A percentile compares a stretch with the other conserved stretches of the same genome.
Evolutionary conservation across 2,888 invertebrate species (phyloP).

Genomic region (Netelia melanura): DNA sequence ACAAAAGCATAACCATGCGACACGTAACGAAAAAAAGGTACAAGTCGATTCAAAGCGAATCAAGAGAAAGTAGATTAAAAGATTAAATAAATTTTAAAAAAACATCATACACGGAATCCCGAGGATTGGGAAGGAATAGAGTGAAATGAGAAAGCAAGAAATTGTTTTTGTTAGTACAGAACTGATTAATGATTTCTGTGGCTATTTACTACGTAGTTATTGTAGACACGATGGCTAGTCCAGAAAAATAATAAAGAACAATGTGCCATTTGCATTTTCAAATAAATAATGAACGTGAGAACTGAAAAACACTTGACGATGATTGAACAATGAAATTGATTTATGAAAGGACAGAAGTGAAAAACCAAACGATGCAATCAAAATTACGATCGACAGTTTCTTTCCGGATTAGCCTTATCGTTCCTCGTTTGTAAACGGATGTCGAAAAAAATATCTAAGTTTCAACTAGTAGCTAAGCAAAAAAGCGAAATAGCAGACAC

Average conservation of each 20-base stretch:
- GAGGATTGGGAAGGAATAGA: slow-evolving; percentile 63
- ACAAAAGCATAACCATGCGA: slow-evolving; percentile 51
- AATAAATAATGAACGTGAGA: slow-evolving; percentile 37
- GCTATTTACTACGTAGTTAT: slow-evolving; percentile 73
- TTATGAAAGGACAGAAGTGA: slow-evolving; percentile 8
- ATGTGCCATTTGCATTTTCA: slow-evolving; percentile 24
- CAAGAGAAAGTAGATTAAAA: slow-evolving; percentile 48
- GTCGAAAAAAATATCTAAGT: slow-evolving; percentile 67
- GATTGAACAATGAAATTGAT: slow-evolving; percentile 48
- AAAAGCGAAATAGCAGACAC: slow-evolving; percentile 75
- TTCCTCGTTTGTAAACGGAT: slow-evolving; percentile 53
- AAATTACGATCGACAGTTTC: slow-evolving; percentile 30
- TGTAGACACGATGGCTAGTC: slow-evolving; percentile 56
- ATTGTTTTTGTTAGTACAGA: slow-evolving; percentile 75
- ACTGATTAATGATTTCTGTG: slow-evolving; percentile 75
- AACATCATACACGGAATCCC: slow-evolving; percentile 46
- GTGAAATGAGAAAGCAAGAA: slow-evolving; percentile 68
- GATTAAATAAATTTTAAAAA: slow-evolving; percentile 38
- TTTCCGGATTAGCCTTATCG: slow-evolving; percentile 83
- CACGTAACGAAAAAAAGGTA: slow-evolving; percentile 45
- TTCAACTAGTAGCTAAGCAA: slow-evolving; percentile 75
- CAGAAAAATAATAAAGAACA: slow-evolving; percentile 58
- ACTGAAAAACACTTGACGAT: slow-evolving; percentile 68
- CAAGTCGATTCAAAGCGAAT: slow-evolving; percentile 62
- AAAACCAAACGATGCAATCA: slow-evolving; percentile 5